phyloP scores from a whole-genome alignment of 1,140 invertebrate species.

The Aphaenogaster floridana region DNA sequence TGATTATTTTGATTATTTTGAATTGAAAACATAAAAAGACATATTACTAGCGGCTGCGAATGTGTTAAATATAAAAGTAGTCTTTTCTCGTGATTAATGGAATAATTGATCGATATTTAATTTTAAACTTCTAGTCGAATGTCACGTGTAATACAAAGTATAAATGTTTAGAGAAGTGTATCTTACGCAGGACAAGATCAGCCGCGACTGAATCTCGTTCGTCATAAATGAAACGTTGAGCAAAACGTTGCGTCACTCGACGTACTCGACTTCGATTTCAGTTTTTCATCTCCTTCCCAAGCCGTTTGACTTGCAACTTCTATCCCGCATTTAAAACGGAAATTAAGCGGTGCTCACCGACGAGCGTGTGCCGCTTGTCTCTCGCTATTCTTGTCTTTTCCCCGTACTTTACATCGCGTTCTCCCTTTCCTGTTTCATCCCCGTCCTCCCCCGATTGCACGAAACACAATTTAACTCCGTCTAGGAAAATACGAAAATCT shows the following conservation, averaged over 20 bases:
- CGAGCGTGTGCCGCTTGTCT: constrained; percentile 35
- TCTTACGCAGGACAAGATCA: neutral
- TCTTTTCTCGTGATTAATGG: neutral
- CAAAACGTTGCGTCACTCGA: constrained; percentile 8
- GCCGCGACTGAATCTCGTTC: neutral
- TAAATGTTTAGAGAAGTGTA: neutral
- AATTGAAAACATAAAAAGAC: no score
- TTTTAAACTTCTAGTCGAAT: neutral
- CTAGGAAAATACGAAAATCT: constrained; percentile 52
- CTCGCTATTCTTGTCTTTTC: constrained; percentile 14
- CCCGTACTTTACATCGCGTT: neutral
- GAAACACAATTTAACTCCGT: constrained; percentile 70
- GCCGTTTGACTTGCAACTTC: constrained; percentile 62
- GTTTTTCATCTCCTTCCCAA: constrained; percentile 63
- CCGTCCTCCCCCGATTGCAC: constrained; percentile 8
- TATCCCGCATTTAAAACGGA: constrained; percentile 74
- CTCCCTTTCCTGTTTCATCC: neutral
- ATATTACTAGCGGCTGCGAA: no score
- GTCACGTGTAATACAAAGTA: neutral
- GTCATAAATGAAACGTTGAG: constrained; percentile 42
- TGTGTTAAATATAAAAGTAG: neutral
- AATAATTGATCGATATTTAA: neutral
- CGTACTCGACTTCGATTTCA: constrained; percentile 67
- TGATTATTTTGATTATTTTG: no score
- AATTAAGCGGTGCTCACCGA: constrained; percentile 67